phyloP scores from a whole-genome alignment of 1,140 invertebrate genomes.

The Bemisia tabaci region DNA sequence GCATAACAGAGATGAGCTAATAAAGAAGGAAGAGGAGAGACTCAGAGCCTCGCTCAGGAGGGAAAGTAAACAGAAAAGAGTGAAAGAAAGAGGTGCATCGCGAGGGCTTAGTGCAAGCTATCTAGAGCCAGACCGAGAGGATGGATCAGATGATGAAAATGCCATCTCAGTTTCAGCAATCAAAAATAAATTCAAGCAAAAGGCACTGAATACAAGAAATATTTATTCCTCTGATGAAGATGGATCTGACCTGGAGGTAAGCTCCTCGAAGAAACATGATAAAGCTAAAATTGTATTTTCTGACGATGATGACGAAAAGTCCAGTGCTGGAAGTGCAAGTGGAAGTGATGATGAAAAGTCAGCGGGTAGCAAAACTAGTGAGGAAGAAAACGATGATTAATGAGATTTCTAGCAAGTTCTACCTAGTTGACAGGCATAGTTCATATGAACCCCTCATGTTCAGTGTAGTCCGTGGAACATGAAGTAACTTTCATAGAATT shows the following conservation, averaged over 20 bases:
- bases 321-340: not conserved
- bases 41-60: slow-evolving; percentile 72
- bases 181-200: slow-evolving; percentile 79
- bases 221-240: slow-evolving; percentile 90
- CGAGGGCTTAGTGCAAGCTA: slow-evolving; percentile 43
- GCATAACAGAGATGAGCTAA: slow-evolving; percentile 72
- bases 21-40: slow-evolving; percentile 94
- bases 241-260: slow-evolving; percentile 70
- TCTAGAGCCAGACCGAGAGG: slow-evolving; percentile 50
- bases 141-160: slow-evolving; percentile 81
- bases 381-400: not conserved
- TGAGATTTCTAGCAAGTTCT: no score
- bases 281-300: slow-evolving; percentile 69
- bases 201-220: slow-evolving; percentile 39
- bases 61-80: slow-evolving; percentile 45
- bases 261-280: slow-evolving; percentile 54
- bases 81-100: slow-evolving; percentile 42
- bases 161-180: slow-evolving; percentile 84
- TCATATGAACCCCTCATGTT: no score
- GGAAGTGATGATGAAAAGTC: not conserved
- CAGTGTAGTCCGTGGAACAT: no score
- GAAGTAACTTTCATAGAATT: no score
- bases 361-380: not conserved
- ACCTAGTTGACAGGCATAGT: no score
- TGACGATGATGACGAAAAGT: slow-evolving; percentile 40